Evolutionary conservation across 2,113 vertebrate species (phyloP).

Genomic region (Mesembrinibis cayennensis): DNA sequence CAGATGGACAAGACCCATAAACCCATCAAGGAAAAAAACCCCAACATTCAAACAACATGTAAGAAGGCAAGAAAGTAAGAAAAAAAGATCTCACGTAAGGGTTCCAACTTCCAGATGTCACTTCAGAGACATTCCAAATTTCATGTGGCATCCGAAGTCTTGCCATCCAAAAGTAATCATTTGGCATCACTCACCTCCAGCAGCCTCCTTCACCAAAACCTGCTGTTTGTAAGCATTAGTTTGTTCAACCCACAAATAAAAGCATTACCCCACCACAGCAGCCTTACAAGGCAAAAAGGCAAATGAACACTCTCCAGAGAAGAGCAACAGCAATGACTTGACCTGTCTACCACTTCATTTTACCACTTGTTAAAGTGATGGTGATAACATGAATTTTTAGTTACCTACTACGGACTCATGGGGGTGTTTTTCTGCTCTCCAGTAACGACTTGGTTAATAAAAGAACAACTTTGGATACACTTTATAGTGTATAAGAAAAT

Average conservation of each 20-base stretch:
- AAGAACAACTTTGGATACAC: not conserved
- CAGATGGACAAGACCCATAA: not conserved
- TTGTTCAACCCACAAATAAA: not conserved
- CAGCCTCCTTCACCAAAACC: not conserved
- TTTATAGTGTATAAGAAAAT: not conserved
- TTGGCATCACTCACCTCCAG: not conserved
- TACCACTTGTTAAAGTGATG: not conserved
- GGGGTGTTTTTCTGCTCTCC: not conserved
- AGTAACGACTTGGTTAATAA: not conserved
- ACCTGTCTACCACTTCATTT: not conserved
- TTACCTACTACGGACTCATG: not conserved
- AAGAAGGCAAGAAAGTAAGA: not conserved
- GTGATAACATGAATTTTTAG: not conserved
- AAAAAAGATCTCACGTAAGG: not conserved
- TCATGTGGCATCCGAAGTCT: not conserved
- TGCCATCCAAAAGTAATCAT: not conserved
- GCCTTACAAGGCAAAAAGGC: not conserved
- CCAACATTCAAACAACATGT: not conserved
- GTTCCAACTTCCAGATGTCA: not conserved
- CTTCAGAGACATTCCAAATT: not conserved
- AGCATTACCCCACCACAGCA: not conserved
- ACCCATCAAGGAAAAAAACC: not conserved
- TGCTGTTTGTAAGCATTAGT: not conserved
- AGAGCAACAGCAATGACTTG: not conserved
- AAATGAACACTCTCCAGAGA: fast-evolving